Conservation (phyloP, 2,888 invertebrate genomes). For the Agrotis clavis region DNA sequence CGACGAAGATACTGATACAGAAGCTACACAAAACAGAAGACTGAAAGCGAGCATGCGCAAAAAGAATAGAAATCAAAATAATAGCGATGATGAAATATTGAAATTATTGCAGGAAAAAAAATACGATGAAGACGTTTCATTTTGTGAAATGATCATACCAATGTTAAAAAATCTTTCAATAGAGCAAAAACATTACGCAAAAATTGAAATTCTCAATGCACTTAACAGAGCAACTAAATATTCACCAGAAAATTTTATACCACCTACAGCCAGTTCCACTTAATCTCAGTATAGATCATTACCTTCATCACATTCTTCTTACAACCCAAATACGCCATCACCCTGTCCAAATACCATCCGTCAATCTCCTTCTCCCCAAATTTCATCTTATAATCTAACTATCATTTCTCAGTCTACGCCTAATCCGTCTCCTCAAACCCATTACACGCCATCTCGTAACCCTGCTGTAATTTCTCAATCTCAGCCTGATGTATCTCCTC, state of each 20-base stretch:
- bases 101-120: conserved; percentile 1
- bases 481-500: neutral
- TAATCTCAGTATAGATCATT: neutral
- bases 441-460: neutral
- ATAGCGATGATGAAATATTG: conserved; percentile 1
- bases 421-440: conserved; percentile 1
- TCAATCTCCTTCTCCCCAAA: conserved; percentile 3
- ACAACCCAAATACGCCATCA: conserved; percentile 22
- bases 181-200: neutral
- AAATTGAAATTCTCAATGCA: conserved; percentile 17
- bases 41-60: conserved; percentile 23
- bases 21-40: conserved; percentile 15
- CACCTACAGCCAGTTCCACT: conserved; percentile 1
- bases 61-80: conserved; percentile 23
- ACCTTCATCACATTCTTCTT: neutral
- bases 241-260: neutral
- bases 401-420: neutral
- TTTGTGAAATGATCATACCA: conserved; percentile 29
- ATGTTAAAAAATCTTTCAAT: conserved; percentile 1
- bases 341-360: conserved; percentile 18
- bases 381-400: neutral
- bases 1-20: conserved; percentile 2
- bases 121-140: conserved; percentile 28
- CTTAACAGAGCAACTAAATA: conserved; percentile 18
- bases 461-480: neutral